A percentile compares a stretch with the other conserved stretches of the same genome.
phyloP scores from a whole-genome alignment of 30 jellyfish, hydroid and myxozoan genomes.

The Aurelia sp. region DNA sequence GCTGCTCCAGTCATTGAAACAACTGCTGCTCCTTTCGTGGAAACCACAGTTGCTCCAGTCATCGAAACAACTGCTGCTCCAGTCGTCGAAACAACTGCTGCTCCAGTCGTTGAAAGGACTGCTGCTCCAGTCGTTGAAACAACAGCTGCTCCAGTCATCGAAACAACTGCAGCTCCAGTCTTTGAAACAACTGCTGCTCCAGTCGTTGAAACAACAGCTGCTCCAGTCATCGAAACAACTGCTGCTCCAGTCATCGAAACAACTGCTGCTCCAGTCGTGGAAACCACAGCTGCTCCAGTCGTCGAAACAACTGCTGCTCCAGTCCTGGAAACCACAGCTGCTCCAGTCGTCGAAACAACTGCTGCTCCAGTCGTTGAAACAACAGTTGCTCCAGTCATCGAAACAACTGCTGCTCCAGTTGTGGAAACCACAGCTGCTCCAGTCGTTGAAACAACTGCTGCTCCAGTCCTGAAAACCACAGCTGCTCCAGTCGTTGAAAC shows the following conservation, averaged over 20 bases:
- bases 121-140: constrained; percentile 15
- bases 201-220: constrained; percentile 7
- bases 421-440: constrained; percentile 9
- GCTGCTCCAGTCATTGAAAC: constrained; percentile 8
- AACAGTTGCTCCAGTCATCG: constrained; percentile 1
- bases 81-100: constrained; percentile 5
- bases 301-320: constrained; percentile 30
- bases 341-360: neutral
- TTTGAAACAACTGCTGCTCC: constrained; percentile 23
- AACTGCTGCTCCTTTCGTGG: constrained; percentile 3
- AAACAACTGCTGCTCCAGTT: constrained; percentile 1
- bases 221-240: neutral
- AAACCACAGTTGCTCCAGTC: constrained; percentile 21
- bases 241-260: constrained; percentile 18
- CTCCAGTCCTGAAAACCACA: constrained; percentile 2
- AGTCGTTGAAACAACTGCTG: constrained; percentile 12
- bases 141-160: constrained; percentile 8
- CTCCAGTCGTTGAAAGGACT: neutral
- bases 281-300: constrained; percentile 24
- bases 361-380: neutral
- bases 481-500: constrained; percentile 4
- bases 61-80: constrained; percentile 4
- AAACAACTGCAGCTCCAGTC: constrained; percentile 6
- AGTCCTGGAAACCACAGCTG: constrained; percentile 4
- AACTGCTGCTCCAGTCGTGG: constrained; percentile 8